phyloP scores from a whole-genome alignment of 2,888 invertebrate species.

The Thera obeliscata region DNA sequence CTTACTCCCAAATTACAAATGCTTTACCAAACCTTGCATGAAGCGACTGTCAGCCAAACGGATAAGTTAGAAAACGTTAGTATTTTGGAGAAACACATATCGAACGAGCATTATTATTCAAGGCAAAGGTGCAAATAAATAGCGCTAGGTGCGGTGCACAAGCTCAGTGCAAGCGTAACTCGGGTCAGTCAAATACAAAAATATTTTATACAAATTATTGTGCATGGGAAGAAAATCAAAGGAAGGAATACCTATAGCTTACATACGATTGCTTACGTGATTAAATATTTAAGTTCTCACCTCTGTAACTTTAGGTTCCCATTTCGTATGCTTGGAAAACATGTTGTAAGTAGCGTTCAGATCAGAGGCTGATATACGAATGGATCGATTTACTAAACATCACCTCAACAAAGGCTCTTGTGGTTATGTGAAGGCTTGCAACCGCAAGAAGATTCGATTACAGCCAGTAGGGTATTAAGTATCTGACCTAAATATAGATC shows the following conservation, averaged over 20 bases:
- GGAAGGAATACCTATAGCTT: constrained; percentile 32
- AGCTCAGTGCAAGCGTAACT: constrained; percentile 70
- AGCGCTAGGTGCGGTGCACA: constrained; percentile 66
- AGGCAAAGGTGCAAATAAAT: constrained; percentile 59
- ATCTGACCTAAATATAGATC: constrained; percentile 45
- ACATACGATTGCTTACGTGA: constrained; percentile 31
- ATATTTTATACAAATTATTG: constrained; percentile 17
- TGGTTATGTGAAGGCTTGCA: constrained; percentile 47
- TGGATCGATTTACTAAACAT: constrained; percentile 69
- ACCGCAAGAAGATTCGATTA: constrained; percentile 51
- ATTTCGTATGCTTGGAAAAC: constrained; percentile 79
- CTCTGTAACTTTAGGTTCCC: constrained; percentile 73
- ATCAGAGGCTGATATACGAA: constrained; percentile 57
- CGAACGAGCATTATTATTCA: constrained; percentile 42
- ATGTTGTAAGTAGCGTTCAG: constrained; percentile 67
- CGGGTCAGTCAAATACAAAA: constrained; percentile 44
- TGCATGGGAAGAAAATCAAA: constrained; percentile 28
- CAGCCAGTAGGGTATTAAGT: constrained; percentile 46
- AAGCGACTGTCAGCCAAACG: constrained; percentile 56
- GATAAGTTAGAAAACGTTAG: constrained; percentile 74
- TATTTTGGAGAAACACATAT: constrained; percentile 79
- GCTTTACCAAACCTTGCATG: constrained; percentile 62
- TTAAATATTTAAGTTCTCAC: constrained; percentile 60
- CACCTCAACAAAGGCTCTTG: constrained; percentile 39
- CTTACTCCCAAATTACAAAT: constrained; percentile 55